Evolutionary conservation across 2,797 vertebrate species (phyloP), one percentile per base, ranked within the genome.

Genomic region (Lagodon rhomboides): DNA sequence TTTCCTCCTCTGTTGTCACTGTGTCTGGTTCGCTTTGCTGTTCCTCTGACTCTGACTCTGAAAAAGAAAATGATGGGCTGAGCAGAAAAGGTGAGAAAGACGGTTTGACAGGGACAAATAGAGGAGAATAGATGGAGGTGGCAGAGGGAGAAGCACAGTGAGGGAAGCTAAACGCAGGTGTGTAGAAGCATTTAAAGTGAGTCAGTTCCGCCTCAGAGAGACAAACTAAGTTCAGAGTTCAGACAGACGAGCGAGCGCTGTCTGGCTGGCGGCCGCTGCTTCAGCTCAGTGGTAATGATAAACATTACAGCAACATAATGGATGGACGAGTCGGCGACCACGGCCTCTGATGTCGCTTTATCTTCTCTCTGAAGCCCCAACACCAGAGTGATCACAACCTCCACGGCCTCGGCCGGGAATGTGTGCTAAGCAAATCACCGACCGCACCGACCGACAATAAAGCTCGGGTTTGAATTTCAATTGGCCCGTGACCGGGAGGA

Each of bases 391-490:
- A 80, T 83, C 55, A 47, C 84, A 87, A 86, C 83, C 84, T 79
- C 83, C 80, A 44, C 23, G 70, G 77, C 80, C 83, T 83, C 22
- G 49, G 75, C 83, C 70, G 22, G 74, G 77, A 84, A 73, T 44
- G 68, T 75, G 75, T 43, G 73, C 82, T 84, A 83, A 90, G 89
- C 88, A 87, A 93, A 92, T 92, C 85, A 61, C 60, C 82, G 25
- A 75, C 81, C 58, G 62, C 79, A 68, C 11, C 67, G 64, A 59
- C 72, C n/a, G 41, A 78, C 85, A 80, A 86, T 85, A 85, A 91
- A 90, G 87, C 87, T 50, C 30, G 1, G 88, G 91, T 88, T 90
- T 91, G 89, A 92, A 93, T 94, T 93, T 93, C 89, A 93, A 91
- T 91, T 81, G 50, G 85, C 66, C 68, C 10, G 11, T 51, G 75